Evolutionary conservation across 2,113 vertebrate species (phyloP), one percentile per base, ranked within the genome.

Genomic region (Lutjanus erythropterus): DNA sequence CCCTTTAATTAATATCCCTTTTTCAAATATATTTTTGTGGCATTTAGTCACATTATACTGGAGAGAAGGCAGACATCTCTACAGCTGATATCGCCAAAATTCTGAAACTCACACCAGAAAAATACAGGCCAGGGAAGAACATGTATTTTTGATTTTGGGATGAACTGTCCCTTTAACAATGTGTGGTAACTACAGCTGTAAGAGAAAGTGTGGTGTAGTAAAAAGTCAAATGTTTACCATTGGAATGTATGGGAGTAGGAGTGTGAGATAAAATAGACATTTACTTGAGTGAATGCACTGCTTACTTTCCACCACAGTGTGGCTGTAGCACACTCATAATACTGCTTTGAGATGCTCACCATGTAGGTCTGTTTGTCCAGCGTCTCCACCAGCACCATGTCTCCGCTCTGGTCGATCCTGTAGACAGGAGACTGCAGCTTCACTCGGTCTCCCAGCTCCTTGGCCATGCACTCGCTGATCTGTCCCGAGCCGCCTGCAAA

Each of bases 401-500:
- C 96, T 73, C 94, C 94, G 0, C 77, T 94, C 91, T 99, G 98
- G 91, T 98, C 96, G 14, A 99, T 94, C 76, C 91, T 93, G 78
- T 88, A 76, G 7, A 99, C 97, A 0, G 98, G 95, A 3, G 95
- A 97, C 85, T 95, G 67, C 84, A 99, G 89, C 84, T 97, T 97
- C 60, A 99, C 97, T 0, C 86, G 91, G 3, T 96, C 94, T 1
- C 96, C 97, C 61, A 99, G 95, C 80, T 93, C 93, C 12, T 88
- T 92, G 90, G 96, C 96, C 72, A 99, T 96, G 79, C 79, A 87
- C 85, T 98, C 97, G 25, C 96, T 97, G 92, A 99, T 96, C 93
- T 99, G 98, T 85, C 93, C 86, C n/a, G 97, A 94, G 37, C 98
- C 98, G 2, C 98, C 98, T 4, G 95, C 75, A 94, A 99, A 98